Conservation (phyloP, 2,888 invertebrate species). For the Lithophane leautieri region DNA sequence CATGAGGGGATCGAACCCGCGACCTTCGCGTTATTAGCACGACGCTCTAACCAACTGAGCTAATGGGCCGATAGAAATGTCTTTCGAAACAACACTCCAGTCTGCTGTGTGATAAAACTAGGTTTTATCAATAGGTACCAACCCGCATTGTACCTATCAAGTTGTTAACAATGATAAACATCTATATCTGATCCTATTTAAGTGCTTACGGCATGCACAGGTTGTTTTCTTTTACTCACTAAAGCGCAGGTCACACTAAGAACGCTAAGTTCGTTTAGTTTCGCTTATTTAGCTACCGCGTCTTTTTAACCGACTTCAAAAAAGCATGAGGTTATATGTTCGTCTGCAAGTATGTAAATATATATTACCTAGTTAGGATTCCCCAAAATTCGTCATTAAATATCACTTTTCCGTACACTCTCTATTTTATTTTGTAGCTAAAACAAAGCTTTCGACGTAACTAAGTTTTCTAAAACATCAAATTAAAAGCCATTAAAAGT, state of each 20-base stretch:
- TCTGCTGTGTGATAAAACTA: background rate
- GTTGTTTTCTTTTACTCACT: background rate
- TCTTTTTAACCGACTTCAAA: too few species aligned
- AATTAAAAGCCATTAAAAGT: background rate
- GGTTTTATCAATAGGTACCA: conserved; percentile 71
- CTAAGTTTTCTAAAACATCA: background rate
- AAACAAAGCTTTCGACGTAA: background rate
- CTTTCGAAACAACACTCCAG: background rate
- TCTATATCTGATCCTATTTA: background rate
- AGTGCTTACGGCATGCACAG: background rate
- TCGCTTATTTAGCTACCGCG: too few species aligned
- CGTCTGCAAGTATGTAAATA: too few species aligned
- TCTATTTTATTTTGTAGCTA: background rate
- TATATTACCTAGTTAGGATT: too few species aligned
- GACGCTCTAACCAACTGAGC: conserved; percentile 65
- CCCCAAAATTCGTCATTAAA: background rate
- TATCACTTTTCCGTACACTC: background rate
- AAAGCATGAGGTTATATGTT: too few species aligned
- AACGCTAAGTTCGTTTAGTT: too few species aligned
- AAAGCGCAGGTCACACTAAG: background rate
- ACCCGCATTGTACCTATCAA: conserved; percentile 69
- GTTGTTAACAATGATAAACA: conserved; percentile 1
- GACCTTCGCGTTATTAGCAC: conserved; percentile 65
- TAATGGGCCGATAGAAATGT: conserved; percentile 27
- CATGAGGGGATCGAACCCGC: conserved; percentile 66